phyloP scores from a whole-genome alignment of 2,888 invertebrate species.

The Thymelicus acteon region DNA sequence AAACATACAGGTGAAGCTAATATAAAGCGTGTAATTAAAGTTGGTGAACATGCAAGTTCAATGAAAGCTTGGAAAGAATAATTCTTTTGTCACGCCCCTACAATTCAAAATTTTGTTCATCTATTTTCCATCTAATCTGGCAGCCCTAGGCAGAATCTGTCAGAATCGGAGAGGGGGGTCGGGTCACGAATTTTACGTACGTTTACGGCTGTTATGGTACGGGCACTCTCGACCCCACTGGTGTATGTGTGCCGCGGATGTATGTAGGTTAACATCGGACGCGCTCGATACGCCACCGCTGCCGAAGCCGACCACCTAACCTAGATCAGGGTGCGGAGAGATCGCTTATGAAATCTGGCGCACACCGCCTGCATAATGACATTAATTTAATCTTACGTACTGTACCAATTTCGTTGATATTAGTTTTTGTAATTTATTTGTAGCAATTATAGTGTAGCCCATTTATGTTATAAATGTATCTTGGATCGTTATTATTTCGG shows the following conservation, averaged over 20 bases:
- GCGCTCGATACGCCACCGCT: constrained; percentile 81
- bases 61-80: too few relatives aligned
- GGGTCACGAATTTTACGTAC: constrained; percentile 78
- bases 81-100: too few relatives aligned
- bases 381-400: constrained; percentile 49
- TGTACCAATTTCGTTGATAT: constrained; percentile 55
- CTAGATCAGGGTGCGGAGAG: constrained; percentile 84
- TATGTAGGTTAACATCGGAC: constrained; percentile 82
- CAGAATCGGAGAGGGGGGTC: constrained; percentile 50
- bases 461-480: too few relatives aligned
- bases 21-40: too few relatives aligned
- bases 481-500: too few relatives aligned
- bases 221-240: constrained; percentile 76
- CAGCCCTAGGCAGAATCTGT: constrained; percentile 18
- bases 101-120: not conserved
- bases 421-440: too few relatives aligned
- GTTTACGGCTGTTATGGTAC: constrained; percentile 59
- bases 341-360: constrained; percentile 84
- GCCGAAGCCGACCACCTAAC: constrained; percentile 82
- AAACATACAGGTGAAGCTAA: too few relatives aligned
- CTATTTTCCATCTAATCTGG: not conserved
- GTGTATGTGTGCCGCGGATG: constrained; percentile 73
- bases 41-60: too few relatives aligned
- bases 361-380: constrained; percentile 77
- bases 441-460: constrained; percentile 46